These are phyloP conservation scores for Xiphias gladius DNA, from an alignment of 2,113 vertebrate species.

Conservation along the genomic window DNA sequence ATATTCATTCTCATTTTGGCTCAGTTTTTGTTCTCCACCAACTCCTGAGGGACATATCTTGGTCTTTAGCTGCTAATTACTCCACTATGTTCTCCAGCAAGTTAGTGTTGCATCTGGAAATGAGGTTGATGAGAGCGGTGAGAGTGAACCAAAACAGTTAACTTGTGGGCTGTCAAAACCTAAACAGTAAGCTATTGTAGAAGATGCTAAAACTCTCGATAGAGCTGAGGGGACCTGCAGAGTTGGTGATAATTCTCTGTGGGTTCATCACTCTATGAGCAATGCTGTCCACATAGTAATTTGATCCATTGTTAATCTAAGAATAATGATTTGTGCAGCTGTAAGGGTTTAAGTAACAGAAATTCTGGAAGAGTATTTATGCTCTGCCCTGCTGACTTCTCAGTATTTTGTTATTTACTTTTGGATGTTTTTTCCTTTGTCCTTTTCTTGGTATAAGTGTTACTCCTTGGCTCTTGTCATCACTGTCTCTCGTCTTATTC, in stretches of 20 bases:
- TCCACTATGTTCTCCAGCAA: too few relatives aligned
- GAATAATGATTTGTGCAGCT: not conserved
- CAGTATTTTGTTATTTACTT: not conserved
- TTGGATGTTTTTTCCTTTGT: not conserved
- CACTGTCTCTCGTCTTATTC: not conserved
- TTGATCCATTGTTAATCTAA: not conserved
- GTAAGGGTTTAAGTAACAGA: not conserved
- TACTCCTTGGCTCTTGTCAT: slow-evolving; percentile 4
- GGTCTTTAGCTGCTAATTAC: not conserved
- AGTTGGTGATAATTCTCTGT: not conserved
- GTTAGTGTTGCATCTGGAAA: not conserved
- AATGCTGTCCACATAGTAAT: not conserved
- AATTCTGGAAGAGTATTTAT: not conserved
- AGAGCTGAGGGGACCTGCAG: not conserved
- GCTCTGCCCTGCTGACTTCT: not conserved
- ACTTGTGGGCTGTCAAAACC: not conserved
- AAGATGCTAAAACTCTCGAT: not conserved
- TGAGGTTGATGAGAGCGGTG: not conserved
- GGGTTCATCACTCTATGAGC: not conserved
- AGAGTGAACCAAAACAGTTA: not conserved
- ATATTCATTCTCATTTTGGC: not conserved
- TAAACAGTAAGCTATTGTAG: not conserved
- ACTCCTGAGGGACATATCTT: not conserved
- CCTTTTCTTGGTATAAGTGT: not conserved
- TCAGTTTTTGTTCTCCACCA: not conserved